Percentiles rank a stretch among this genome's conserved stretches.
These are phyloP conservation scores for Microctenopoma stevenorrisi DNA, from an alignment of 2,797 vertebrate genomes.

Conservation along the genomic window DNA sequence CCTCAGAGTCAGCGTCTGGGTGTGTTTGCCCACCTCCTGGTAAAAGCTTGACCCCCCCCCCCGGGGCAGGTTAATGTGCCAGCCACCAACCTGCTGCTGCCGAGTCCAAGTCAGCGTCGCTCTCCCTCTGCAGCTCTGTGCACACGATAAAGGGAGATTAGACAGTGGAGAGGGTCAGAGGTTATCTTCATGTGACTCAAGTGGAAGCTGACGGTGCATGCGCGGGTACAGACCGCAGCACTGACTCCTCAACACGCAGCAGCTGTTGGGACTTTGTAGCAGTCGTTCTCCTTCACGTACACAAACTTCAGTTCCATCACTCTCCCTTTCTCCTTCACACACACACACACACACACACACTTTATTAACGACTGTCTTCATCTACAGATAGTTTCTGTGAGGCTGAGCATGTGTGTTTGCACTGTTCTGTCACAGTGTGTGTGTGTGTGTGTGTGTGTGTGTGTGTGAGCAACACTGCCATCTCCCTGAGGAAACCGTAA, in stretches of 20 bases:
- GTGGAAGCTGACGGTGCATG: slow-evolving; percentile 37
- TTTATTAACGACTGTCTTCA: neutral
- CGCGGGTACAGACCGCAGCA: slow-evolving; percentile 22
- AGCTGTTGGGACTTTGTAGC: slow-evolving; percentile 63
- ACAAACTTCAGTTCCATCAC: slow-evolving; percentile 13
- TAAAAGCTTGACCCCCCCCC: slow-evolving; percentile 12
- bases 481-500: slow-evolving; percentile 75
- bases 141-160: slow-evolving; percentile 56
- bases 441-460: slow-evolving; percentile 53
- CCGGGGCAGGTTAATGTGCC: slow-evolving; percentile 34
- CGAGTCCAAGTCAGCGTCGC: slow-evolving; percentile 31
- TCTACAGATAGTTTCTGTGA: slow-evolving; percentile 11
- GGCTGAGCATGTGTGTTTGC: slow-evolving; percentile 27
- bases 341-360: slow-evolving; percentile 20
- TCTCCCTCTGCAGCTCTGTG: slow-evolving; percentile 25
- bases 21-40: slow-evolving; percentile 3
- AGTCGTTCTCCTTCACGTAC: slow-evolving; percentile 30
- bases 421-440: slow-evolving; percentile 5
- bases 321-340: slow-evolving; percentile 14
- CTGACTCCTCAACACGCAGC: slow-evolving; percentile 51
- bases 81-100: slow-evolving; percentile 16
- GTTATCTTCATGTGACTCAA: slow-evolving; percentile 67
- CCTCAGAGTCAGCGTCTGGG: slow-evolving; percentile 8
- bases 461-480: slow-evolving; percentile 78
- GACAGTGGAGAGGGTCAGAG: slow-evolving; percentile 52